A percentile compares a stretch with the other conserved stretches of the same genome.
Evolutionary conservation across 1,140 invertebrate genomes (phyloP).

Genomic region (Drosophila obscura): DNA sequence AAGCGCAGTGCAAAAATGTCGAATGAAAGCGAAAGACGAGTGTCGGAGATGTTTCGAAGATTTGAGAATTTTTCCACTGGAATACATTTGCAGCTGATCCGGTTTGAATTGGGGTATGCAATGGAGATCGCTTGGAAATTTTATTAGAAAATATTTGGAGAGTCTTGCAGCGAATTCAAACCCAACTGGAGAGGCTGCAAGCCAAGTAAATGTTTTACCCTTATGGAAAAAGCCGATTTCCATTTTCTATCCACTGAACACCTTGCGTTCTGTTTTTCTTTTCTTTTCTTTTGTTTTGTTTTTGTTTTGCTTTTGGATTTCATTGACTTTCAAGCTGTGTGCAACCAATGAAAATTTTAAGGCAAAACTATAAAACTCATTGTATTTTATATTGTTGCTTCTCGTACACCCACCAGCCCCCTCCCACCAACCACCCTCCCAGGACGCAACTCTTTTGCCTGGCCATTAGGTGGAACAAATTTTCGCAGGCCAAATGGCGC

Average conservation of each 20-base stretch:
- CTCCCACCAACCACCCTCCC: neutral
- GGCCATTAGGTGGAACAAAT: conserved; percentile 52
- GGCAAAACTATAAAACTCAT: conserved; percentile 61
- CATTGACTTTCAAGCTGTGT: conserved; percentile 16
- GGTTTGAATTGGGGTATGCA: too few relatives aligned
- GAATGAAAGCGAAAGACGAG: too few relatives aligned
- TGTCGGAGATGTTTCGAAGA: too few relatives aligned
- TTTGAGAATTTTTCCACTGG: too few relatives aligned
- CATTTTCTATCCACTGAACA: neutral
- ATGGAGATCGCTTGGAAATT: too few relatives aligned
- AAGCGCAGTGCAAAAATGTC: neutral
- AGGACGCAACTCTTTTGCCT: neutral
- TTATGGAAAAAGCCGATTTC: too few relatives aligned
- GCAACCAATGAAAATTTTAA: conserved; percentile 41
- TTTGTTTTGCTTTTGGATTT: neutral
- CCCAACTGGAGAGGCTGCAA: too few relatives aligned
- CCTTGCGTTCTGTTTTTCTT: neutral
- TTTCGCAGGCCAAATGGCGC: conserved; percentile 12
- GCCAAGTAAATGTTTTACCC: too few relatives aligned
- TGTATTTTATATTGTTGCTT: conserved; percentile 55
- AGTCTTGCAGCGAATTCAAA: too few relatives aligned
- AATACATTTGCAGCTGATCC: too few relatives aligned
- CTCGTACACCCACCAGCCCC: neutral
- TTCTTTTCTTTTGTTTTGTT: neutral
- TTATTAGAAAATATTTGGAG: too few relatives aligned